Percentiles rank a stretch among this genome's conserved stretches.
Evolutionary conservation across 2,888 invertebrate species (phyloP).

Genomic region (Hypomecis punctinalis): DNA sequence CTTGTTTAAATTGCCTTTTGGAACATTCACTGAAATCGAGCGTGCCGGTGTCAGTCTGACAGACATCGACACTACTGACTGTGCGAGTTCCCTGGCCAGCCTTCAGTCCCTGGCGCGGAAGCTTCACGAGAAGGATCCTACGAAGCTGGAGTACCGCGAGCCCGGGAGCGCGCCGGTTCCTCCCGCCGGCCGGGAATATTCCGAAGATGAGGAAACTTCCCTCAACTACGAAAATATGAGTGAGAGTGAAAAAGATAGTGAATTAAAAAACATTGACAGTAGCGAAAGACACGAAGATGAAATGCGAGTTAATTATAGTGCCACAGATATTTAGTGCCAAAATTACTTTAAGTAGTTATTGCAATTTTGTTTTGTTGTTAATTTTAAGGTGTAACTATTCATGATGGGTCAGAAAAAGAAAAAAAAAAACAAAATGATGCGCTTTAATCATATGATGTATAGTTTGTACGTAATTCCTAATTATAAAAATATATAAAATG

Average conservation of each 20-base stretch:
- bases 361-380: slow-evolving; percentile 82
- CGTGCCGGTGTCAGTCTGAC: slow-evolving; percentile 95
- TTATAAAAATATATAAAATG: slow-evolving; percentile 54
- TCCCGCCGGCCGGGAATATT: slow-evolving; percentile 78
- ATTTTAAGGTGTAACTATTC: slow-evolving; percentile 75
- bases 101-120: slow-evolving; percentile 92
- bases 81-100: slow-evolving; percentile 96
- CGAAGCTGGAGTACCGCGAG: slow-evolving; percentile 88
- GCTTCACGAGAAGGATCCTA: slow-evolving; percentile 92
- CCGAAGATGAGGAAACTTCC: slow-evolving; percentile 82
- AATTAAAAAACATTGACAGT: slow-evolving; percentile 74
- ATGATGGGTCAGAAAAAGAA: slow-evolving; percentile 70
- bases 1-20: slow-evolving; percentile 96
- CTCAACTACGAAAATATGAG: slow-evolving; percentile 62
- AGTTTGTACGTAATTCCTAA: slow-evolving; percentile 56
- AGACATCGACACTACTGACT: slow-evolving; percentile 98
- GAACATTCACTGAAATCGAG: slow-evolving; percentile 97
- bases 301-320: slow-evolving; percentile 81
- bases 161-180: slow-evolving; percentile 64
- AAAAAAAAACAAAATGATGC: slow-evolving; percentile 80
- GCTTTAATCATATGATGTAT: slow-evolving; percentile 78
- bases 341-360: slow-evolving; percentile 83
- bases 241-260: slow-evolving; percentile 80
- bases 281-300: slow-evolving; percentile 76
- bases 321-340: slow-evolving; percentile 88